Evolutionary conservation across 2,113 vertebrate genomes (phyloP).

Genomic region (Motacilla tschutschensis): DNA sequence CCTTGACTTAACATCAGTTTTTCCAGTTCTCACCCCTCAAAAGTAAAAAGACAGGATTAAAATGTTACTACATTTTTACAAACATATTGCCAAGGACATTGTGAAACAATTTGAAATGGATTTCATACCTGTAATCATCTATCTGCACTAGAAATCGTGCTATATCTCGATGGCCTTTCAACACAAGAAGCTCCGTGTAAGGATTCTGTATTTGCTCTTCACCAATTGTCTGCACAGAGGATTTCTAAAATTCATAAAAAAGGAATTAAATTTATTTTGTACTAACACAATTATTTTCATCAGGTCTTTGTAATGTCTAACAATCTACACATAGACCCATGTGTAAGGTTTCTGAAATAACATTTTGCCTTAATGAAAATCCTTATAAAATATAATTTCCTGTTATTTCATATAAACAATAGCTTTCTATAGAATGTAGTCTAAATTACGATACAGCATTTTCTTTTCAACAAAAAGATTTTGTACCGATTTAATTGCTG

Average conservation of each 20-base stretch:
- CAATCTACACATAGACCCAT: neutral
- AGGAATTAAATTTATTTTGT: neutral
- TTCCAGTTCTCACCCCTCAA: neutral
- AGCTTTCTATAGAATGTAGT: neutral
- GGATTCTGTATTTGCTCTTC: slow-evolving; percentile 94
- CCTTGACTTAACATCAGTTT: neutral
- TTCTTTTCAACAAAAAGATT: neutral
- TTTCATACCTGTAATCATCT: slow-evolving; percentile 90
- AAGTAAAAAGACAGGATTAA: neutral
- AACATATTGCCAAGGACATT: neutral
- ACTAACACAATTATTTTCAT: neutral
- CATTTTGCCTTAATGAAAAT: neutral
- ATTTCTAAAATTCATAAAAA: slow-evolving; percentile 78
- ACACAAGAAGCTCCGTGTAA: slow-evolving; percentile 92
- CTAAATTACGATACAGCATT: neutral
- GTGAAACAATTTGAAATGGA: neutral
- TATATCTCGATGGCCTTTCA: slow-evolving; percentile 95
- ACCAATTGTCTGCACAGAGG: slow-evolving; percentile 84
- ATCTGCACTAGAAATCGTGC: slow-evolving; percentile 94
- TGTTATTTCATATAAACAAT: neutral
- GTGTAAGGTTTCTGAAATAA: neutral
- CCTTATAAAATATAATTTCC: neutral
- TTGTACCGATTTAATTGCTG: neutral
- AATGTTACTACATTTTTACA: neutral
- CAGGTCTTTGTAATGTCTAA: neutral